These are phyloP conservation scores for Drosophila birchii DNA, from an alignment of 2,888 invertebrate species.

Conservation along the genomic window DNA sequence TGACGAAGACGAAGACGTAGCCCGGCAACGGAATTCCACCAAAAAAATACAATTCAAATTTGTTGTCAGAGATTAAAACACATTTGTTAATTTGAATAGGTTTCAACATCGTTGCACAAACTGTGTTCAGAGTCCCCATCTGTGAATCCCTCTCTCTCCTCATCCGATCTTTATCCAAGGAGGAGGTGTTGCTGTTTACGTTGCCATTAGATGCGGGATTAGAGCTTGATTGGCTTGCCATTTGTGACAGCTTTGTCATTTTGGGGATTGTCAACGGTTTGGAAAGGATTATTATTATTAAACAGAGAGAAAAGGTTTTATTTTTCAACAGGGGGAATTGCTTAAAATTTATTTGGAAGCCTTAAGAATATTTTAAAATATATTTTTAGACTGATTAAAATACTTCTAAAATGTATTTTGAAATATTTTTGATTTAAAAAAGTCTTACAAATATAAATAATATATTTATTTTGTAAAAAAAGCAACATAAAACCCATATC, in stretches of 20 bases:
- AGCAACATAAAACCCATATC: background rate
- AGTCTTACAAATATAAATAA: background rate
- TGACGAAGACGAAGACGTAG: constrained; percentile 32
- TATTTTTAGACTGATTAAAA: background rate
- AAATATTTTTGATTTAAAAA: background rate
- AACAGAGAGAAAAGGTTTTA: constrained; percentile 1
- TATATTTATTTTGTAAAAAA: background rate
- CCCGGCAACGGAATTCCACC: constrained; percentile 61
- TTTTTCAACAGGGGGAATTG: background rate
- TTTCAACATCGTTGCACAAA: constrained; percentile 77
- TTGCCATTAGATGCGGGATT: constrained; percentile 71
- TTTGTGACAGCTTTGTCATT: constrained; percentile 72
- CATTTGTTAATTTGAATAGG: constrained; percentile 81
- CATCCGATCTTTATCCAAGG: constrained; percentile 38
- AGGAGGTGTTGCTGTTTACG: constrained; percentile 75
- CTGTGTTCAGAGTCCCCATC: constrained; percentile 18
- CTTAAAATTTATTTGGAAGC: background rate
- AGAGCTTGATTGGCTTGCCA: constrained; percentile 54
- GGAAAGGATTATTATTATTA: constrained; percentile 33
- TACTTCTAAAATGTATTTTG: background rate
- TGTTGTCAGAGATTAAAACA: constrained; percentile 80
- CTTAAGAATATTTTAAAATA: background rate
- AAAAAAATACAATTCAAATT: constrained; percentile 76
- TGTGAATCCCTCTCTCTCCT: background rate
- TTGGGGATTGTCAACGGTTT: constrained; percentile 68